Conservation (phyloP, 2,797 vertebrate genomes). For the Acipenser transmontanus region DNA sequence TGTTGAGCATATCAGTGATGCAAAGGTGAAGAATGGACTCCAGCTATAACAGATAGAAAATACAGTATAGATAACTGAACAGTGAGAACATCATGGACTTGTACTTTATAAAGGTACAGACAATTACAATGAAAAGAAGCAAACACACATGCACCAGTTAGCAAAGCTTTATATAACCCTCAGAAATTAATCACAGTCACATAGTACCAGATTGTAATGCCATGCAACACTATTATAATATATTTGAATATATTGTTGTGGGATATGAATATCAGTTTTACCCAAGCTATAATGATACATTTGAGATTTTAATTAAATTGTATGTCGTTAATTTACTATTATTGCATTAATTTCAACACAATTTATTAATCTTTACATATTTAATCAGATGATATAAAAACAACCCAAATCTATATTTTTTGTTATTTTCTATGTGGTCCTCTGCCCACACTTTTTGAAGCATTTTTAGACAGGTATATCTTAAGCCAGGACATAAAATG, state of each 20-base stretch:
- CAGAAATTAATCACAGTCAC: slow-evolving; percentile 19
- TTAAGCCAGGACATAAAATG: background rate
- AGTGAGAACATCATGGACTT: no score
- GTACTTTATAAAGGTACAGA: no score
- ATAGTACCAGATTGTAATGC: slow-evolving; percentile 3
- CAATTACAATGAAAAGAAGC: no score
- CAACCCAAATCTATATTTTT: background rate
- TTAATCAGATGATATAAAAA: background rate
- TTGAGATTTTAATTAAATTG: no score
- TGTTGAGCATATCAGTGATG: no score
- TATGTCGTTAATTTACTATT: background rate
- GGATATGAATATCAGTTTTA: no score
- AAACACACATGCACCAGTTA: background rate
- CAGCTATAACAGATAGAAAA: no score
- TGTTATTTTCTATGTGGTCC: background rate
- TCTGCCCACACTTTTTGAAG: background rate
- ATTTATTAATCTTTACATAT: background rate
- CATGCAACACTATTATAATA: slow-evolving; percentile 1
- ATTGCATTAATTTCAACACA: background rate
- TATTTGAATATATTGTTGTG: background rate
- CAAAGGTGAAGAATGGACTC: no score
- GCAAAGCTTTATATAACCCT: slow-evolving; percentile 28
- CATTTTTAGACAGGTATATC: background rate
- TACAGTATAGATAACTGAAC: no score
- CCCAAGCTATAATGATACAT: no score